Base-by-base conservation (phyloP, 1,140 invertebrate genomes). In the Drosophila equinoxialis region DNA sequence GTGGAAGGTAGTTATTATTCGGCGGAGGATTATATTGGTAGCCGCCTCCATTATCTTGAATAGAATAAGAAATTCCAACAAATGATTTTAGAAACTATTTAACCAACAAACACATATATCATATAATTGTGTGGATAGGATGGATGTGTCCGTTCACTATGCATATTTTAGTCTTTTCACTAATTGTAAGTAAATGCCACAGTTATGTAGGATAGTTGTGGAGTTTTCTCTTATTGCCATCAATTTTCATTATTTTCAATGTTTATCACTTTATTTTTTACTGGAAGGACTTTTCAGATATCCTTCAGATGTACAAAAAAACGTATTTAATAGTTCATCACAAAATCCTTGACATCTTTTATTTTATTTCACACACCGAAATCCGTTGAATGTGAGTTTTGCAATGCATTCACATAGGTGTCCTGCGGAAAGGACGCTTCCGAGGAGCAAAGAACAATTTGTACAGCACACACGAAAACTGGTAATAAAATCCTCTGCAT, bases 361-460 rank as follows among this genome's bases (percentile, higher is more conserved):
- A 30, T 58, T 41, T 13, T 7, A n/a, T 37, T 39, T 65, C 62
- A 93, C 92, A 26, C 92, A 92, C 69, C 92, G 91, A 51, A 77
- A 37, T 83, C 72, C 54, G 39, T 69, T 54, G 79, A 90, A 5
- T 92, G 93, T 1, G 93, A 93, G 57, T 92, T 91, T 39, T 92
- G 85, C 8, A 93, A 65, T 3, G 93, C 93, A 37, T 93, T 91
- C 20, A 93, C 72, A 37, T 93, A 93, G 54, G 91, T 93, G 71
- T 94, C 93, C 20, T 74, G 65, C 6, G 48, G 10, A 17, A 65
- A 58, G 11, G 71, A 20, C 33, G 45, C 14, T 13, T 68, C 70
- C 30, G 65, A 58, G 14, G n/a, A 30, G 42, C 76, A 67, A 1
- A 42, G 14, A 33, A 39, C 37, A 45, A 86, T 23, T 54, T 60